Evolutionary conservation across 2,113 vertebrate genomes (phyloP), one percentile per base, ranked within the genome.

Genomic region (Cavia porcellus): DNA sequence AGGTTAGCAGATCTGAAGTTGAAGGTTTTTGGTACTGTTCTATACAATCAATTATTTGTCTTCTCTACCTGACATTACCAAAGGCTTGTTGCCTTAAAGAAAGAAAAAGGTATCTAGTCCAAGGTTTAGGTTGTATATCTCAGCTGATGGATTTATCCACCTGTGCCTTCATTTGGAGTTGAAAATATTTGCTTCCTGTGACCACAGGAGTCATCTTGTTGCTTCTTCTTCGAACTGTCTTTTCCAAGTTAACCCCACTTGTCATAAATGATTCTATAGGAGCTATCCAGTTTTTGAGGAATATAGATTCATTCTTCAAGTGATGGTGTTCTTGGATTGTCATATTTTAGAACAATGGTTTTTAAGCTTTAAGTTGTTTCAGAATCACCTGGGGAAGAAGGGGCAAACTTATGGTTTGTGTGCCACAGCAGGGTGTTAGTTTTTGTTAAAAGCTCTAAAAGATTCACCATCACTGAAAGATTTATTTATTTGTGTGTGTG

Each of bases 61-160:
- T 86, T 89, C 42, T 75, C 11, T 68, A 38, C 38, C 59, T 86
- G 59, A 62, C 38, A 68, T 8, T 15, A 62, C 47, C 3, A 15
- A 74, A 90, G 86, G 17, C 28, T 89, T 87, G 42, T 32, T 75
- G 92, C 61, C 61, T 96, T 74, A 96, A 86, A 52, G 61, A 47
- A 72, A 86, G 77, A 83, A 94, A 24, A 15, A 38, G 15, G 14
- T 94, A 81, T 92, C 45, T 93, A 68, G 45, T 52, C n/a, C 25
- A 57, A 90, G 22, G 15, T 68, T 74, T 12, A 90, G 61, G 30
- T 20, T 45, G 12, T 20, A 45, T 79, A 66, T 32, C 47, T 94
- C 86, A 90, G 68, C 38, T 90, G 30, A 93, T 81, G 59, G 68
- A 20, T 87, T 84, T 75, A 1, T 86, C 89, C 75, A 77, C 28